Base-by-base conservation (phyloP, 2,113 vertebrate species). In the Sylvia atricapilla region DNA sequence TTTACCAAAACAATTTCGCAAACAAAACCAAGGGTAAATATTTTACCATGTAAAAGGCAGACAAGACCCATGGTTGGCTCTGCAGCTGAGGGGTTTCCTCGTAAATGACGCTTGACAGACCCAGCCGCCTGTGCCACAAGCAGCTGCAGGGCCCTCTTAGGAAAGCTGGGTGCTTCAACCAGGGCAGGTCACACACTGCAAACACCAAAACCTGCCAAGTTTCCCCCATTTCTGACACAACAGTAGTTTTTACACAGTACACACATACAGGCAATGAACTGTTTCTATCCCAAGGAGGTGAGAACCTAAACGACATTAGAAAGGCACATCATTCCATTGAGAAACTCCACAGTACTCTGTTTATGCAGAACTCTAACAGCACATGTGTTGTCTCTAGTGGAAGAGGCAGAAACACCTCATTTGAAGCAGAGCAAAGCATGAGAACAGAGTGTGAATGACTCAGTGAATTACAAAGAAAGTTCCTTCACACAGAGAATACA, bases 51-150 rank as follows among this genome's bases (percentile, higher is more conserved):
- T 52, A 53, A 87, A 68, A 83, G 35, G 52, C 10, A 92, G 76
- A 16, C 19, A 84, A 69, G 68, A 91, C 46, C 27, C 78, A 44
- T 52, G 33, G 49, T 28, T 6, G 2, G 11, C 15, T 66, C 68
- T 56, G 76, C 60, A 92, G 82, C 69, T 77, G 33, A 74, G 37
- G 25, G 13, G 17, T 15, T 82, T 70, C 66, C 62, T 39, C 0
- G 0, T 1, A 47, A 53, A 39, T 14, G 28, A 85, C 82, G 64
- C 47, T 24, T 72, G 67, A 83, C 37, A 43, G 91, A 89, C 37
- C 28, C 41, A 23, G 44, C n/a, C 0, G 7, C 35, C 44, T 21
- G 56, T 7, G 2, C 14, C 7, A 9, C 18, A 19, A 24, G 31
- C 9, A 2, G 77, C 69, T 19, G 37, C 60, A 50, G 62, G 46